These are phyloP conservation scores for Aratinga solstitialis DNA, from an alignment of 2,797 vertebrate species.

Conservation along the genomic window DNA sequence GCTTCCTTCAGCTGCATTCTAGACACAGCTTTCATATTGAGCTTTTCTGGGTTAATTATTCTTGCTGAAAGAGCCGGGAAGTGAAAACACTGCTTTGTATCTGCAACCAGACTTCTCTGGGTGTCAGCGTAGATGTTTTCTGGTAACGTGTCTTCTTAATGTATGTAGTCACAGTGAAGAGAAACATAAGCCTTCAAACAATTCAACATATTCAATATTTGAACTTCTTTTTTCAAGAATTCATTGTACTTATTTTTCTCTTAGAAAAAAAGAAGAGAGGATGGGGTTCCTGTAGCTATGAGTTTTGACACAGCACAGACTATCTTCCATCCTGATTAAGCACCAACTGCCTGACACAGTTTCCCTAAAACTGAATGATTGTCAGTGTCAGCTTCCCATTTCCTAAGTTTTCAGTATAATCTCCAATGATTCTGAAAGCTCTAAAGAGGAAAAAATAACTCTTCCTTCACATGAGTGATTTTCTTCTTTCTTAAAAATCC, in stretches of 20 bases:
- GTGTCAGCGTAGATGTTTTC: not conserved
- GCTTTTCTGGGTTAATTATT: not conserved
- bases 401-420: not conserved
- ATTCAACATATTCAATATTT: not conserved
- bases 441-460: not conserved
- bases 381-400: not conserved
- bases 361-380: not conserved
- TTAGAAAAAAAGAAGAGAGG: not conserved
- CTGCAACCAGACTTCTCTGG: not conserved
- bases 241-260: not conserved
- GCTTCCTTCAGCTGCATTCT: not conserved
- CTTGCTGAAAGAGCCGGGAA: not conserved
- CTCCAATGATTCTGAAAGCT: not conserved
- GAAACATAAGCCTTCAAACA: not conserved
- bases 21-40: not conserved
- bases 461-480: not conserved
- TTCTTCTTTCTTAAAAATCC: slow-evolving; percentile 8
- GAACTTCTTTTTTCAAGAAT: not conserved
- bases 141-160: not conserved
- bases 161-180: not conserved
- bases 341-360: not conserved
- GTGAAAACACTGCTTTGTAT: not conserved
- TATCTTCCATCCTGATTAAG: not conserved
- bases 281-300: not conserved
- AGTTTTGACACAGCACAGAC: not conserved